Evolutionary conservation across 2,113 vertebrate genomes (phyloP).

Genomic region (Bungarus multicinctus): DNA sequence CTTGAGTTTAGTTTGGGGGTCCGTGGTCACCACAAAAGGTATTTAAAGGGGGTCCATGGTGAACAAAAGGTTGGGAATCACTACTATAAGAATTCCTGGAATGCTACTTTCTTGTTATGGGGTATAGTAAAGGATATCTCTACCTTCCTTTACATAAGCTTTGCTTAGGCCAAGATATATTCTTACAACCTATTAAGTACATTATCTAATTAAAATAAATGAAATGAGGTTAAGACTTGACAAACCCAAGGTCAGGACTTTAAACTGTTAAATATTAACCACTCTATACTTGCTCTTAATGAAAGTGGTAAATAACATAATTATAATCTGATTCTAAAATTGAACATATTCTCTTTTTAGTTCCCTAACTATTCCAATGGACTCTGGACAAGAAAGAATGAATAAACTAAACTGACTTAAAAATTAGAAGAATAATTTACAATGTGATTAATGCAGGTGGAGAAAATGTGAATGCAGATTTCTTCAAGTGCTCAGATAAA

Average conservation of each 20-base stretch:
- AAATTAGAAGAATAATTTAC: background rate
- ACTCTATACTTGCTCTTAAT: background rate
- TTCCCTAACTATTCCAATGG: background rate
- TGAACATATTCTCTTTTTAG: background rate
- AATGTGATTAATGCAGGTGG: background rate
- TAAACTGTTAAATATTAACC: background rate
- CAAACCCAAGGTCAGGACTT: background rate
- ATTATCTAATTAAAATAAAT: background rate
- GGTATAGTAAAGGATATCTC: background rate
- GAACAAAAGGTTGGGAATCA: background rate
- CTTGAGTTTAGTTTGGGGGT: background rate
- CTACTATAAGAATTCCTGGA: background rate
- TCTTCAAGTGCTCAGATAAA: background rate
- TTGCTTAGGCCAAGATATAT: background rate
- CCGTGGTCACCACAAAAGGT: background rate
- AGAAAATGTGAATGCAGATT: background rate
- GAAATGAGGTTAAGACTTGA: background rate
- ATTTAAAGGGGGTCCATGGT: background rate
- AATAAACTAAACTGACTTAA: background rate
- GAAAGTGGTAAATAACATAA: background rate
- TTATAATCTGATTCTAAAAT: background rate
- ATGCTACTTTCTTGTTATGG: background rate
- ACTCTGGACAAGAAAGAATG: background rate
- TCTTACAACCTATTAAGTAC: background rate
- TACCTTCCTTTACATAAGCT: background rate